Conservation (phyloP, 2,888 invertebrate genomes). For the Pterobdella sp. region DNA sequence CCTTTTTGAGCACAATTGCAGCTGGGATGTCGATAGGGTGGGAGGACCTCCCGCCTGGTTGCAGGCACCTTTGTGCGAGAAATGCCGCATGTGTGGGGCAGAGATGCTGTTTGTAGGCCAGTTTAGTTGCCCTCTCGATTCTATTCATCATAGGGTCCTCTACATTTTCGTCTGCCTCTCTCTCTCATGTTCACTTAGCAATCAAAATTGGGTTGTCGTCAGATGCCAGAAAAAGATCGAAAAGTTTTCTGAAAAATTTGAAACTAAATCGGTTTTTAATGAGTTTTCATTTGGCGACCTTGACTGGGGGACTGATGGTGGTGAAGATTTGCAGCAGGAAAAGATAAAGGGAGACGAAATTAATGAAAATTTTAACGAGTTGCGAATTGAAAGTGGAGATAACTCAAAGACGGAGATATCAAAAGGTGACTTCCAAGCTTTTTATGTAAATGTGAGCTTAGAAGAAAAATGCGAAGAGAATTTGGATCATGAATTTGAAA, state of each 20-base stretch:
- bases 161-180: background rate
- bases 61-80: background rate
- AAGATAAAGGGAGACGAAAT: background rate
- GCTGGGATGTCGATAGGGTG: slow-evolving; percentile 4
- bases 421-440: background rate
- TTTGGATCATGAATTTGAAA: background rate
- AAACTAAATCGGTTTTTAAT: background rate
- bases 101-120: slow-evolving; percentile 4
- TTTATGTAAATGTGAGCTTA: background rate
- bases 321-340: background rate
- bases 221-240: background rate
- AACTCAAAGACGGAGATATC: background rate
- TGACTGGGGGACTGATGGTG: background rate
- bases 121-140: background rate
- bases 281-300: background rate
- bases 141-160: background rate
- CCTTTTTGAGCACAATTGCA: background rate
- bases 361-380: background rate
- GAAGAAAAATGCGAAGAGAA: background rate
- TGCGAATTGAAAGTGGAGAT: background rate
- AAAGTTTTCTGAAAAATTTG: background rate
- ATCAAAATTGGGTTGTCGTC: background rate
- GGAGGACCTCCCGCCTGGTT: background rate
- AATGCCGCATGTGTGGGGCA: background rate
- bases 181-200: background rate